A percentile compares a stretch with the other conserved stretches of the same genome.
Conservation (phyloP, 2,113 vertebrate species). For the Astur gentilis region DNA sequence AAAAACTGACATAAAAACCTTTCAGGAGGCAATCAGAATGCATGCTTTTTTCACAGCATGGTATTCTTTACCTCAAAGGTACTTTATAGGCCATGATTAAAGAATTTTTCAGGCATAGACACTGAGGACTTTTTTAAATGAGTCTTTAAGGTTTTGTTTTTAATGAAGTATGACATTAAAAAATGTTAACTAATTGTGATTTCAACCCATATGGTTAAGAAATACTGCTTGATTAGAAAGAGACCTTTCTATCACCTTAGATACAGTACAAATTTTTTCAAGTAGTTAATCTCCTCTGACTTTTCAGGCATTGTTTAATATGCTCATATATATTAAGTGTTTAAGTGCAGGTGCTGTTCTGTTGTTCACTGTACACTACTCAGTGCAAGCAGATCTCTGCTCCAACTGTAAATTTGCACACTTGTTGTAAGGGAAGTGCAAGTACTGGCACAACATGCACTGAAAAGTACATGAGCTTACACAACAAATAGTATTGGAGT, state of each 20-base stretch:
- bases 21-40: not conserved
- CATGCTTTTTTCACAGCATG: not conserved
- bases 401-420: not conserved
- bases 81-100: not conserved
- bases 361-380: not conserved
- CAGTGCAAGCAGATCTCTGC: not conserved
- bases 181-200: not conserved
- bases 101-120: not conserved
- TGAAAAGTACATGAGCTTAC: not conserved
- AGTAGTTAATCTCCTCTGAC: not conserved
- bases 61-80: not conserved
- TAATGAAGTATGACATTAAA: not conserved
- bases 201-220: not conserved
- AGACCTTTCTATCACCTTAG: not conserved
- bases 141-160: not conserved
- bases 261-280: not conserved
- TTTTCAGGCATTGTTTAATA: not conserved
- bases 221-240: not conserved
- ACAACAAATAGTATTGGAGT: not conserved
- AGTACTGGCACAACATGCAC: not conserved
- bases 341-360: not conserved
- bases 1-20: not conserved
- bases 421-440: not conserved
- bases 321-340: not conserved
- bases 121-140: not conserved